These are phyloP conservation scores for Beroe ovata DNA, from an alignment of 37 sponge, comb jelly and placozoan species.

Conservation along the genomic window DNA sequence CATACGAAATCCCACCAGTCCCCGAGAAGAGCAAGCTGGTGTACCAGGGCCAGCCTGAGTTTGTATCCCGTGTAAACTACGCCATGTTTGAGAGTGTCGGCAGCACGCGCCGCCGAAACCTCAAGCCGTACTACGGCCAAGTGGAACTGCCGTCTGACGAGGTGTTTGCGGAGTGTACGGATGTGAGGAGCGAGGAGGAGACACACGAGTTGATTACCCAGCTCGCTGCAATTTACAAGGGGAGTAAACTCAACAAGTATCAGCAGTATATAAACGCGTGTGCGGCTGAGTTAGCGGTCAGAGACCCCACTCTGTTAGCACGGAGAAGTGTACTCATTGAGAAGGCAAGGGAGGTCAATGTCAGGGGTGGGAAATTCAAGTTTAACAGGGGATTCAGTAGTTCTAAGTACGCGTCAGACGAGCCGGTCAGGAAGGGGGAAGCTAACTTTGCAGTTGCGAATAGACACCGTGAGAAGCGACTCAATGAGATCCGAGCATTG, in stretches of 20 bases:
- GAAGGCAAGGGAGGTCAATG: constrained; percentile 38
- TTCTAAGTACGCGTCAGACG: constrained; percentile 1
- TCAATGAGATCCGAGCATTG: not conserved
- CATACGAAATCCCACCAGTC: constrained; percentile 5
- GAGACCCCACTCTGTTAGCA: constrained; percentile 50
- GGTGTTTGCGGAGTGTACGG: constrained; percentile 43
- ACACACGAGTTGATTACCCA: not conserved
- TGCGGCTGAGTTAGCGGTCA: constrained; percentile 16
- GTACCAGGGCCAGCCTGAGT: constrained; percentile 56
- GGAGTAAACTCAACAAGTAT: constrained; percentile 1
- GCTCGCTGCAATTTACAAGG: constrained; percentile 32
- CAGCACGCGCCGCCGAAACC: not conserved
- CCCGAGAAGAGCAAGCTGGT: constrained; percentile 18
- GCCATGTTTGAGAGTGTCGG: not conserved
- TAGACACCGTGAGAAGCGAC: not conserved
- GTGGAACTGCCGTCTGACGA: constrained; percentile 32
- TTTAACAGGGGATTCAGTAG: constrained; percentile 49
- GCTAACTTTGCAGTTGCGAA: constrained; percentile 31
- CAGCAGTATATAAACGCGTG: constrained; percentile 53
- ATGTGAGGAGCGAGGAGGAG: constrained; percentile 32
- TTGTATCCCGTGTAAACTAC: not conserved
- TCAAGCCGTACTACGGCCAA: constrained; percentile 40
- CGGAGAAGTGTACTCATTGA: not conserved
- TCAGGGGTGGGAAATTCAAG: constrained; percentile 47
- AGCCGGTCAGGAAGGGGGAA: not conserved